phyloP scores from a whole-genome alignment of 2,113 vertebrate genomes.

The Aegithalos caudatus region DNA sequence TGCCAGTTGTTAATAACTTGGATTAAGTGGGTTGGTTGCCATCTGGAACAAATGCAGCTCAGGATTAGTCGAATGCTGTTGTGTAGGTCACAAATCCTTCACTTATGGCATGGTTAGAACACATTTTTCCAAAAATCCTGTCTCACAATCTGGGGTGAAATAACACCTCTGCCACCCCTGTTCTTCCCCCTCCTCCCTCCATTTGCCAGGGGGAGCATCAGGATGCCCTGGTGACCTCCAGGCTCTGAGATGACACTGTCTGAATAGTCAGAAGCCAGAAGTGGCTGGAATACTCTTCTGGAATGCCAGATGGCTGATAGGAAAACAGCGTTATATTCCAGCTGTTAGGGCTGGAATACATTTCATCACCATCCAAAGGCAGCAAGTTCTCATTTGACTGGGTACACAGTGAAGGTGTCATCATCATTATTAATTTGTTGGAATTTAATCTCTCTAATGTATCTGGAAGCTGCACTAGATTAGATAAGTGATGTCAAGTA shows the following conservation, averaged over 20 bases:
- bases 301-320: constrained; percentile 14
- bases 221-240: not conserved
- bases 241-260: not conserved
- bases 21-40: constrained; percentile 1
- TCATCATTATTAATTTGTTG: constrained; percentile 9
- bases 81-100: not conserved
- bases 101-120: not conserved
- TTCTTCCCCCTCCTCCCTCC: not conserved
- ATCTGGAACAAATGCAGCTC: not conserved
- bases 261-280: not conserved
- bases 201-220: not conserved
- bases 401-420: constrained; percentile 13
- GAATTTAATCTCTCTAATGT: not conserved
- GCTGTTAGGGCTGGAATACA: not conserved
- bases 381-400: constrained; percentile 1
- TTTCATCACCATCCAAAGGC: not conserved
- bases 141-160: rapidly evolving
- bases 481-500: not conserved
- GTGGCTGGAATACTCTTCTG: not conserved
- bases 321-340: not conserved
- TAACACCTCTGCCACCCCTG: not conserved
- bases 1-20: constrained; percentile 4
- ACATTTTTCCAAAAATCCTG: not conserved
- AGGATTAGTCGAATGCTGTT: not conserved
- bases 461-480: constrained; percentile 9